phyloP scores from a whole-genome alignment of 2,888 invertebrate genomes.

The Strigamia crassipes region DNA sequence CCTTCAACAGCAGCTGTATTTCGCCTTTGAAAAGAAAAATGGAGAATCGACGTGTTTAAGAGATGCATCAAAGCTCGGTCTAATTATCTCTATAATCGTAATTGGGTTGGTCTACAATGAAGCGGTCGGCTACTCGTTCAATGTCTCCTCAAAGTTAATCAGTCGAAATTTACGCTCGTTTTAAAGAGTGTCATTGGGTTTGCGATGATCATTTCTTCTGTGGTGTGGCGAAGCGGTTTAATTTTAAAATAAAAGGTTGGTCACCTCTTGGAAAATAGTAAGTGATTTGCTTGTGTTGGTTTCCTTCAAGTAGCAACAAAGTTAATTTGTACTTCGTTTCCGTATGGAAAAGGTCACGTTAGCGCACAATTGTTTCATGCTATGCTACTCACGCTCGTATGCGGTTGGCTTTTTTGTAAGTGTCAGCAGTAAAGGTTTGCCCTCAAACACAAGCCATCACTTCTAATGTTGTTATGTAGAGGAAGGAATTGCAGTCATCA shows the following conservation, averaged over 20 bases:
- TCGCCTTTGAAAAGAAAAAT: not conserved
- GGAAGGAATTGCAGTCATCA: conserved; percentile 40
- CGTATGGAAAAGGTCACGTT: not conserved
- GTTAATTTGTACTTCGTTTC: conserved; percentile 27
- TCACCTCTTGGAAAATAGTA: not conserved
- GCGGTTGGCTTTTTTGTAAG: conserved; percentile 1
- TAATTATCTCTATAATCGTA: conserved; percentile 35
- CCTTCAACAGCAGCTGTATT: not conserved
- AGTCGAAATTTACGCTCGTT: conserved; percentile 18
- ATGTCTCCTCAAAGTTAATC: conserved; percentile 37
- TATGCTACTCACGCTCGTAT: conserved; percentile 9
- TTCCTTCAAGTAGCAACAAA: conserved; percentile 17
- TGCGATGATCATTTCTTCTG: not conserved
- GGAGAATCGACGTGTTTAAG: not conserved
- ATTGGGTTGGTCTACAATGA: conserved; percentile 11
- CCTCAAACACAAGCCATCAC: conserved; percentile 28
- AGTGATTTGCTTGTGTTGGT: not conserved
- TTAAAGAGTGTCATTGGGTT: conserved; percentile 34
- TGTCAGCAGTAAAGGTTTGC: conserved; percentile 32
- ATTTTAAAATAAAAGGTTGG: not conserved
- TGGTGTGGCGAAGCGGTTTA: not conserved
- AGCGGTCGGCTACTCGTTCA: conserved; percentile 7
- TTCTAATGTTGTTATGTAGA: conserved; percentile 31
- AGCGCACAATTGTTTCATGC: not conserved
- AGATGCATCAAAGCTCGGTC: not conserved